Conservation (phyloP, 2,797 vertebrate genomes). For the Galago senegalensis region DNA sequence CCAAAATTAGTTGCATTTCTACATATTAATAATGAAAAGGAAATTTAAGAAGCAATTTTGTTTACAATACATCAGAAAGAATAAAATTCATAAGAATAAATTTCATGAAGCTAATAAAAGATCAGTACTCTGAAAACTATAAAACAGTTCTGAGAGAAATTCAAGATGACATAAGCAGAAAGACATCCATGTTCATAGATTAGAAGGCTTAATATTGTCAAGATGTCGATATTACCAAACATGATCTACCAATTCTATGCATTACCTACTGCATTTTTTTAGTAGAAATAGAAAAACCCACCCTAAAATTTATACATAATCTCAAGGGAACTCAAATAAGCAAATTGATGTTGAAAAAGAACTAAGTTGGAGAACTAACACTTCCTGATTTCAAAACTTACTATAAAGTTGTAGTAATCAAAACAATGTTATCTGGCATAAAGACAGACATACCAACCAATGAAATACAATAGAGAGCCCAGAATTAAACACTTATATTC, state of each 20-base stretch:
- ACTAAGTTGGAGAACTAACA: not conserved
- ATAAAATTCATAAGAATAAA: constrained; percentile 3
- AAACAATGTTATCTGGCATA: not conserved
- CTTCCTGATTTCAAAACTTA: constrained; percentile 24
- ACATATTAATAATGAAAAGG: not conserved
- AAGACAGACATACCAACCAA: not conserved
- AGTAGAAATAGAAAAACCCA: not conserved
- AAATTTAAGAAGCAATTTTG: not conserved
- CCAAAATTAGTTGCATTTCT: not conserved
- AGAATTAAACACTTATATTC: not conserved
- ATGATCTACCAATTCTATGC: not conserved
- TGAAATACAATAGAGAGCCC: not conserved
- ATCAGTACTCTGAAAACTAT: not conserved
- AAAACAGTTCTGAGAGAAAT: not conserved
- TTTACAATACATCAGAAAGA: not conserved
- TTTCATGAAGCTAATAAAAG: not conserved
- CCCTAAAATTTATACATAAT: not conserved
- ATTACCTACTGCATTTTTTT: not conserved
- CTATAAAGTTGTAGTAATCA: not conserved
- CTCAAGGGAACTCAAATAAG: not conserved
- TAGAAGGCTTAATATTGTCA: not conserved
- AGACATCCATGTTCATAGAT: too few relatives aligned
- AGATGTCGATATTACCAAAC: not conserved
- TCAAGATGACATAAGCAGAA: not conserved
- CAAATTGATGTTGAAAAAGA: not conserved